phyloP scores from a whole-genome alignment of 2,797 vertebrate genomes.

The Pseudochirops cupreus region DNA sequence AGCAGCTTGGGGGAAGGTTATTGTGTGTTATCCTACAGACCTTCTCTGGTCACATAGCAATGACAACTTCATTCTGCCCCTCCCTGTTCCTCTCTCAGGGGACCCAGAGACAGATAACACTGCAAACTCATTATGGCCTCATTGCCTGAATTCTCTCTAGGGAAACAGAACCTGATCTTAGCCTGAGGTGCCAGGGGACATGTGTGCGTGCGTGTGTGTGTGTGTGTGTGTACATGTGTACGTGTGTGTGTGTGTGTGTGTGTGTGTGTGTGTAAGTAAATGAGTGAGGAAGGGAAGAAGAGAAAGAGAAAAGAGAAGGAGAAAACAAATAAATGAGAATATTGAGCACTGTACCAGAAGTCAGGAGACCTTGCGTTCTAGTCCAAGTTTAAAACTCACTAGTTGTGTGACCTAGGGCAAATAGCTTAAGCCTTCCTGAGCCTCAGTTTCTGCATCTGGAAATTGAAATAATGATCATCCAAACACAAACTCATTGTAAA shows the following conservation, averaged over 20 bases:
- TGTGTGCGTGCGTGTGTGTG: not conserved
- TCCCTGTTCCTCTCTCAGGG: conserved; percentile 74
- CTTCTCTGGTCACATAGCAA: conserved; percentile 70
- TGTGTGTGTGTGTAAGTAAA: not conserved
- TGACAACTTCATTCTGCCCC: conserved; percentile 84
- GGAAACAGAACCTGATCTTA: conserved; percentile 62
- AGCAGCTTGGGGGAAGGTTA: conserved; percentile 72
- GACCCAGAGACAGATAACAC: conserved; percentile 78
- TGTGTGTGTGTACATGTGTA: too few species aligned
- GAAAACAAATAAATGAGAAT: conserved; percentile 46
- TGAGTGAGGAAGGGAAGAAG: conserved; percentile 32
- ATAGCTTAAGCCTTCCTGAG: not conserved
- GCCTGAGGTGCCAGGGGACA: conserved; percentile 22
- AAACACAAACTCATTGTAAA: not conserved
- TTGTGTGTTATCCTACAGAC: conserved; percentile 71
- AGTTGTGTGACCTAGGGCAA: not conserved
- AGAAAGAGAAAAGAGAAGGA: accelerated
- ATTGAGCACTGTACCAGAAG: not conserved
- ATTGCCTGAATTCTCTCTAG: conserved; percentile 79
- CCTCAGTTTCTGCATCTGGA: not conserved
- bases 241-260: not conserved
- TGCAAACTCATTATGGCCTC: conserved; percentile 79
- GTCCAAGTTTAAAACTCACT: not conserved
- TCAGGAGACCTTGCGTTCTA: not conserved
- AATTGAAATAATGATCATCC: not conserved